Evolutionary conservation across 2,113 vertebrate genomes (phyloP).

Genomic region (Pheucticus melanocephalus): DNA sequence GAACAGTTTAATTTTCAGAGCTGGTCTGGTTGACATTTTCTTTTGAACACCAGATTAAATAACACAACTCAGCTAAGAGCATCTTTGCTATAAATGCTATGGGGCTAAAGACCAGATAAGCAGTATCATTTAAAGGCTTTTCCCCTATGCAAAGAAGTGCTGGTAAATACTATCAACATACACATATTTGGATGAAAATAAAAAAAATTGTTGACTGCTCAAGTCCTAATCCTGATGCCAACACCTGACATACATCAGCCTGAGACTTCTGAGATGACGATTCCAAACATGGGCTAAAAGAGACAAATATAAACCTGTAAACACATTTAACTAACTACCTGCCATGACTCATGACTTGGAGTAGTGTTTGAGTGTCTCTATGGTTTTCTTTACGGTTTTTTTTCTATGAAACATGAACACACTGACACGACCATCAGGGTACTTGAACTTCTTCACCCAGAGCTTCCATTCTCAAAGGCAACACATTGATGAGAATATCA

Average conservation of each 20-base stretch:
- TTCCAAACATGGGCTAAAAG: not conserved
- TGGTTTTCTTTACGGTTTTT: no score
- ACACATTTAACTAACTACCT: not conserved
- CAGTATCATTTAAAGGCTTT: slow-evolving; percentile 26
- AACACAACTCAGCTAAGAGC: slow-evolving; percentile 37
- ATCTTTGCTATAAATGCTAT: slow-evolving; percentile 28
- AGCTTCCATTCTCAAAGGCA: not conserved
- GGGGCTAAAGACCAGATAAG: slow-evolving; percentile 57
- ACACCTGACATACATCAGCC: not conserved
- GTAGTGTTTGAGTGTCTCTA: not conserved
- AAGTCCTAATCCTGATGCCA: not conserved
- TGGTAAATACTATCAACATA: slow-evolving; percentile 14
- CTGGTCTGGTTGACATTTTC: slow-evolving; percentile 52
- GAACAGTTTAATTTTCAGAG: slow-evolving; percentile 52
- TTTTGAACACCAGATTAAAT: slow-evolving; percentile 55
- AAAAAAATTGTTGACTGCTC: not conserved
- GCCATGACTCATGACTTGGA: not conserved
- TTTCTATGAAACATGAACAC: not conserved
- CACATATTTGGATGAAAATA: not conserved
- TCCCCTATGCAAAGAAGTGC: slow-evolving; percentile 7
- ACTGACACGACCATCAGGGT: rapidly evolving
- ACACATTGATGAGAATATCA: not conserved
- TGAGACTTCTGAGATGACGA: not conserved
- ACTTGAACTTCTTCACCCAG: not conserved
- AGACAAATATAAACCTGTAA: not conserved